These are phyloP conservation scores for Amiota mariae DNA, from an alignment of 2,888 invertebrate genomes.

Conservation along the genomic window DNA sequence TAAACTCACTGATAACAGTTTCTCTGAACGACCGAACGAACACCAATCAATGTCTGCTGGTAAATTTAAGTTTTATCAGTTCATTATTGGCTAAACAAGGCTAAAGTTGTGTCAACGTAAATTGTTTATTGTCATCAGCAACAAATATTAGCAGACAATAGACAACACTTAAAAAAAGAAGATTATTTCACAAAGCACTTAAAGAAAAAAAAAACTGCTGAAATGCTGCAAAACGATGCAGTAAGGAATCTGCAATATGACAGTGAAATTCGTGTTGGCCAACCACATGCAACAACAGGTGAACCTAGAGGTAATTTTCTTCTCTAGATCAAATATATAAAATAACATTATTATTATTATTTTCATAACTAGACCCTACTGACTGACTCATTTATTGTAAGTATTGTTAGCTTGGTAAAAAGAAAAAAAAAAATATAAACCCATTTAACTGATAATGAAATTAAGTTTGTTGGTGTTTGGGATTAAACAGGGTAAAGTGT, in stretches of 20 bases:
- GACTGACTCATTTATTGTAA: conserved; percentile 55
- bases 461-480: conserved; percentile 43
- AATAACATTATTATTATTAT: conserved; percentile 24
- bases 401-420: not conserved
- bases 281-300: conserved; percentile 42
- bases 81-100: conserved; percentile 9
- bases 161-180: too few relatives aligned
- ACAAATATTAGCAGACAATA: not conserved
- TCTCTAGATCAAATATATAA: not conserved
- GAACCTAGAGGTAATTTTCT: conserved; percentile 66
- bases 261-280: conserved; percentile 71
- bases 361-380: too few relatives aligned
- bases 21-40: too few relatives aligned
- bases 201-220: conserved; percentile 30
- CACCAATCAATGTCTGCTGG: conserved; percentile 19
- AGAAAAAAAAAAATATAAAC: not conserved
- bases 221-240: conserved; percentile 71
- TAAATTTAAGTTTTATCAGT: conserved; percentile 23
- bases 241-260: conserved; percentile 71
- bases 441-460: conserved; percentile 45
- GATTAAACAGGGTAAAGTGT: conserved; percentile 18
- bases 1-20: too few relatives aligned
- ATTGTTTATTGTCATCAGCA: not conserved
- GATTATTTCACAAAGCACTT: not conserved
- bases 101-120: not conserved